phyloP scores from a whole-genome alignment of 1,140 invertebrate species.

The Holcopasites calliopsidis region DNA sequence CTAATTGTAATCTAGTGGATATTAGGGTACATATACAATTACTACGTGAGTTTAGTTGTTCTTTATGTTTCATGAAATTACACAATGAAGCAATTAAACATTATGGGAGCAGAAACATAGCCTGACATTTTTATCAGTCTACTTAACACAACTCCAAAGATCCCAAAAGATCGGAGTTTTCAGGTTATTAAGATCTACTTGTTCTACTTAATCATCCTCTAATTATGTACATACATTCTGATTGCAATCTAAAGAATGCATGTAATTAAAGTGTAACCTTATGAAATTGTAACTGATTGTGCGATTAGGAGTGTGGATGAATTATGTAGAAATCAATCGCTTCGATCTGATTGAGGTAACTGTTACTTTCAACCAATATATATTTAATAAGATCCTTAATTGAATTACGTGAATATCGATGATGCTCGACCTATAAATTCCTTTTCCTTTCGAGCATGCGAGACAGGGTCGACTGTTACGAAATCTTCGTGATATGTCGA shows the following conservation, averaged over 20 bases:
- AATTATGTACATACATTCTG: too few species aligned
- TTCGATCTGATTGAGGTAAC: neutral
- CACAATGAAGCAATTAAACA: too few species aligned
- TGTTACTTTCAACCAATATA: neutral
- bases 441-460: slow-evolving; percentile 8
- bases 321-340: slow-evolving; percentile 3
- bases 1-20: too few species aligned
- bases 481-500: slow-evolving; percentile 48
- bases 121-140: too few species aligned
- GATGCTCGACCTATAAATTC: slow-evolving; percentile 32
- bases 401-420: slow-evolving; percentile 36
- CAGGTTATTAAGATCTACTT: too few species aligned
- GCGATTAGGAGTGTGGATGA: slow-evolving; percentile 23
- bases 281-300: neutral
- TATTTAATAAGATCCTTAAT: neutral
- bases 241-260: slow-evolving; percentile 21
- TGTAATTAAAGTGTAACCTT: slow-evolving; percentile 27
- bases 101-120: too few species aligned
- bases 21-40: too few species aligned
- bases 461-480: slow-evolving; percentile 9
- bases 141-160: too few species aligned
- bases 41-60: too few species aligned
- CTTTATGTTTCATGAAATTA: too few species aligned
- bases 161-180: too few species aligned
- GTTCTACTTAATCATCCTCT: too few species aligned